A percentile compares a stretch with the other conserved stretches of the same genome.
Conservation (phyloP, 2,888 invertebrate genomes). For the Vanessa cardui region DNA sequence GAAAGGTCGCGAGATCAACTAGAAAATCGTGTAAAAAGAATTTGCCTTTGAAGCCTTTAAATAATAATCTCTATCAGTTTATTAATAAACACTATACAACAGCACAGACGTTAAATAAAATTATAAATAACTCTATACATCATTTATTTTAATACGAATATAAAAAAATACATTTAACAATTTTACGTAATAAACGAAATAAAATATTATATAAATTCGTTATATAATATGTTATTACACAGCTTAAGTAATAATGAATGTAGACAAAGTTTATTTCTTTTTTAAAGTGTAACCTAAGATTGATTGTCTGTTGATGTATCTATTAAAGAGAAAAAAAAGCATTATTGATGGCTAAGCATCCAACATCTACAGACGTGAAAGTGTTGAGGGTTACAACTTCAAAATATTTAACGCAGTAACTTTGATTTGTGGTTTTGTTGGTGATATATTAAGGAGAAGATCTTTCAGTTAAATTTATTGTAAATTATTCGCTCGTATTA, state of each 20-base stretch:
- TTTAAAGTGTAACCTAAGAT: conserved; percentile 3
- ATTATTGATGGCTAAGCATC: conserved; percentile 2
- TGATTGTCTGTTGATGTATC: conserved; percentile 6
- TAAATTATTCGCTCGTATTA: not conserved
- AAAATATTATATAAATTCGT: too few species aligned
- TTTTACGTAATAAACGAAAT: too few species aligned
- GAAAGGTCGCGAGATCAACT: conserved; percentile 11
- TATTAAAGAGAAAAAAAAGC: not conserved
- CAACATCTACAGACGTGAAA: conserved; percentile 48
- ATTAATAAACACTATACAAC: too few species aligned
- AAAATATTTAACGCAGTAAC: conserved; percentile 47
- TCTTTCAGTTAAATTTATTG: not conserved
- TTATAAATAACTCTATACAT: not conserved
- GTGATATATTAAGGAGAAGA: conserved; percentile 48
- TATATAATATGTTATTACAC: too few species aligned
- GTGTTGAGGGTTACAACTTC: conserved; percentile 52
- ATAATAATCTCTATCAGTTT: too few species aligned
- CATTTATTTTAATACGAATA: too few species aligned
- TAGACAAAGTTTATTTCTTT: not conserved
- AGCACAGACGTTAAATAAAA: not conserved
- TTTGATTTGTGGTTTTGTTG: conserved; percentile 49
- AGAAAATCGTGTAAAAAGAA: conserved; percentile 14
- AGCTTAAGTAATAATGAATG: not conserved
- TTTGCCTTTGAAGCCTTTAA: not conserved
- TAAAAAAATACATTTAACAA: too few species aligned